Conservation (phyloP, 2,113 vertebrate species). For the Gallinago undulata region DNA sequence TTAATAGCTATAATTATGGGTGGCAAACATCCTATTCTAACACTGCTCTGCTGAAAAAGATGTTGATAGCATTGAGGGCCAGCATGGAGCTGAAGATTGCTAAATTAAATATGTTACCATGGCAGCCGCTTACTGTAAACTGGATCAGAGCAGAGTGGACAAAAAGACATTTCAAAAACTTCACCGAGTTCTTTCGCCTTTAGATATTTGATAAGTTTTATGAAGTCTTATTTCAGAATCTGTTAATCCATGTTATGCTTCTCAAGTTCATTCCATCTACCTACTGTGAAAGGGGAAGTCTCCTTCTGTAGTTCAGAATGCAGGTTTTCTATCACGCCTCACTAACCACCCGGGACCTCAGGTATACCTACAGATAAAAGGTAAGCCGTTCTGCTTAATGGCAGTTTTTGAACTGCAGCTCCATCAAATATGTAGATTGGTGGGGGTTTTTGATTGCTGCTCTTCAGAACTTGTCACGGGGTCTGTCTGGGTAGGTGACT, state of each 20-base stretch:
- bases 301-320: background rate
- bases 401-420: background rate
- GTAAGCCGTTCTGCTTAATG: background rate
- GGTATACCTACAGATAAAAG: background rate
- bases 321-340: background rate
- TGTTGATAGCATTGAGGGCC: background rate
- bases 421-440: background rate
- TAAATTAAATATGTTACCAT: background rate
- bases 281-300: background rate
- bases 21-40: background rate
- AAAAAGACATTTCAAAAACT: background rate
- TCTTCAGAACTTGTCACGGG: background rate
- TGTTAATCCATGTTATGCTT: background rate
- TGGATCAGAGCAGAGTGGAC: background rate
- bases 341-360: background rate
- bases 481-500: background rate
- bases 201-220: background rate
- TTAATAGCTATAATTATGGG: conserved; percentile 13
- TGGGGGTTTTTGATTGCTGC: rapidly evolving
- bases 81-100: background rate
- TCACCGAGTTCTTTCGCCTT: background rate
- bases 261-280: background rate
- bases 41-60: background rate
- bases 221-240: background rate
- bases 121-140: background rate